These are phyloP conservation scores for Ganaspis brasiliensis DNA, from an alignment of 2,888 invertebrate species.

Conservation along the genomic window DNA sequence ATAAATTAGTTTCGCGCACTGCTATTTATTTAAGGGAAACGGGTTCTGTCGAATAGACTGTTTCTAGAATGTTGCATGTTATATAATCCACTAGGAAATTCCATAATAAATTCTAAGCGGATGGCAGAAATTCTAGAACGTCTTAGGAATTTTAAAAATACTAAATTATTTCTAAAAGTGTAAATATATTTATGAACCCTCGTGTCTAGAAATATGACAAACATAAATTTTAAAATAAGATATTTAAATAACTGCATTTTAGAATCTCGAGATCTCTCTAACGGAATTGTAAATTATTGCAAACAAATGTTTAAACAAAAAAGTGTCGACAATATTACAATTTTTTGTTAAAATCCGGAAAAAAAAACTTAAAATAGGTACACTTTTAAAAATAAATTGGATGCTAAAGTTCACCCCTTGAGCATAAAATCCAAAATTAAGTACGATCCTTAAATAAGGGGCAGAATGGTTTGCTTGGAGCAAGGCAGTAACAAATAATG, in stretches of 20 bases:
- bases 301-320: background rate
- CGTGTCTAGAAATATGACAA: constrained; percentile 3
- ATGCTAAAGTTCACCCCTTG: background rate
- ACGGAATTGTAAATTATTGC: background rate
- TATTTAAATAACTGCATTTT: constrained; percentile 1
- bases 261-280: constrained; percentile 1
- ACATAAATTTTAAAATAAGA: constrained; percentile 13
- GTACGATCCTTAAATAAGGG: background rate
- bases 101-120: background rate
- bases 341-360: no score
- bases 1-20: no score
- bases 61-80: background rate
- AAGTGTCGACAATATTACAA: no score
- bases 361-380: no score
- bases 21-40: background rate
- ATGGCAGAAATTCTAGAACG: background rate
- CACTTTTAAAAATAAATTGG: background rate
- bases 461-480: background rate
- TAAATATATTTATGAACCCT: constrained; percentile 7
- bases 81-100: background rate
- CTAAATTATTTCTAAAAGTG: constrained; percentile 4
- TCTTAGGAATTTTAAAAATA: background rate
- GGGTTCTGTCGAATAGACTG: background rate
- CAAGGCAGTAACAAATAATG: constrained; percentile 10
- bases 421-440: background rate